These are phyloP conservation scores for Melinopterus prodromus DNA, from an alignment of 2,888 invertebrate genomes.

Conservation along the genomic window DNA sequence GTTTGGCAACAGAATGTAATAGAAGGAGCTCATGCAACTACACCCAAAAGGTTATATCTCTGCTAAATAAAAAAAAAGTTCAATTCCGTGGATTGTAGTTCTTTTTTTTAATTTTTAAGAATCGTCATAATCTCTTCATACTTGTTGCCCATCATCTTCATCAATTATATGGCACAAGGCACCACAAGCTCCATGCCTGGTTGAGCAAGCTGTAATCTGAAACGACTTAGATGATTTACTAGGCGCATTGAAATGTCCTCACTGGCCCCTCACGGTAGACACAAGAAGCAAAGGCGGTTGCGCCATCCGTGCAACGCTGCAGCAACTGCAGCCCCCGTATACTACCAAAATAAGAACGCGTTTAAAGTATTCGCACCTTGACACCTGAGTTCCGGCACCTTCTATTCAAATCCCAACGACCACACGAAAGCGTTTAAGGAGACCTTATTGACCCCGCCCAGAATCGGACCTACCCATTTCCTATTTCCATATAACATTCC, in stretches of 20 bases:
- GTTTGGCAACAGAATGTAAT: too few species aligned
- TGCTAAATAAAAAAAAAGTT: too few species aligned
- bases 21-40: too few species aligned
- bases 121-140: too few species aligned
- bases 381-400: slow-evolving; percentile 37
- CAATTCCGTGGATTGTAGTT: too few species aligned
- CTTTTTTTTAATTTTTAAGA: too few species aligned
- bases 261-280: background rate
- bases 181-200: background rate
- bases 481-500: slow-evolving; percentile 39
- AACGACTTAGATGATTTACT: background rate
- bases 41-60: too few species aligned
- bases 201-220: background rate
- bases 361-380: slow-evolving; percentile 33
- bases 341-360: slow-evolving; percentile 8
- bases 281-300: background rate
- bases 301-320: background rate
- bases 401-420: slow-evolving; percentile 38
- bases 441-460: slow-evolving; percentile 36
- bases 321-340: slow-evolving; percentile 31
- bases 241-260: too few species aligned
- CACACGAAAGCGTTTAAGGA: slow-evolving; percentile 40
- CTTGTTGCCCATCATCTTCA: too few species aligned
- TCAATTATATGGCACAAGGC: background rate
- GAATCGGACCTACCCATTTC: slow-evolving; percentile 37